Base-by-base conservation (phyloP, 2,113 vertebrate species). In the Pyxicephalus adspersus region DNA sequence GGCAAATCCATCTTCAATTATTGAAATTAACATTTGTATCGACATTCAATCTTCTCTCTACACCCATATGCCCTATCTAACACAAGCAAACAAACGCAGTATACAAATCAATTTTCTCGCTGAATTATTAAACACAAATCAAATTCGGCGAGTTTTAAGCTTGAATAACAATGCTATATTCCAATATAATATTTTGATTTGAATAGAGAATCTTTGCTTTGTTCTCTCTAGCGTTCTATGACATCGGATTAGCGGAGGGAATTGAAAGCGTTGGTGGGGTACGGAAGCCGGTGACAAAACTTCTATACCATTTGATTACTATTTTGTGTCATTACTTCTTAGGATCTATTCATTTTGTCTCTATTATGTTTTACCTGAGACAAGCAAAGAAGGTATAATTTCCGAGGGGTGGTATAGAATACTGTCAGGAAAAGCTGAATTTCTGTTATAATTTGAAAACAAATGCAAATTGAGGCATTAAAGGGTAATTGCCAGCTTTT, bases 71-170 rank as follows among this genome's bases (percentile, higher is more conserved):
- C 28, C 45, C 20, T 63, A 64, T 81, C 76, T 68, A 68, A 67
- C 68, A 81, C 45, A 65, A 81, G 20, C 63, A 72, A 81, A 74
- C 45, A 74, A 74, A 25, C 55, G 72, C 61, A 57, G 58, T 74
- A 55, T 74, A 64, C 38, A 81, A 81, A 81, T 74, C 79, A 64
- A 81, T 81, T 77, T 81, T 81, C 79, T 81, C 79, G 54, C 79
- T 74, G 79, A 64, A 81, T 81, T 81, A 81, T 74, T 81, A 81
- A 74, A 25, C 61, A 74, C 60, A 74, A 71, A 74, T 81, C 68
- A 65, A 65, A 65, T 51, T 54, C 29, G 18, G 26, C 9, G 70
- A 81, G 68, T 9, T 74, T 74, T 74, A 65, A 74, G 79, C 68
- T 51, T 81, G 68, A 81, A 81, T 81, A 81, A 81, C 78, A 81